Evolutionary conservation across 2,113 vertebrate species (phyloP).

Genomic region (Ovis canadensis): DNA sequence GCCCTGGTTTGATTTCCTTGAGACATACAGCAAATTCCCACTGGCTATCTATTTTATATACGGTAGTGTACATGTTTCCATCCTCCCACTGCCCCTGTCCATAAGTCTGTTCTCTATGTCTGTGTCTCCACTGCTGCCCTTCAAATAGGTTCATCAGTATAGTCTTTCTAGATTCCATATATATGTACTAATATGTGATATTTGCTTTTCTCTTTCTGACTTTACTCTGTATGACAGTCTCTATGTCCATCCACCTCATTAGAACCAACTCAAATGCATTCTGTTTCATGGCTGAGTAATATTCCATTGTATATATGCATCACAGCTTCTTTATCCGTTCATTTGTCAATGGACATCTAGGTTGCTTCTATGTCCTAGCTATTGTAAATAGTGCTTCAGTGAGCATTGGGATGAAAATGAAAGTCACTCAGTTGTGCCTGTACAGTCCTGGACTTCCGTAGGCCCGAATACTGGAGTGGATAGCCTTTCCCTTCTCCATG

Average conservation of each 20-base stretch:
- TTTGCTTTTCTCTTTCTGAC: neutral
- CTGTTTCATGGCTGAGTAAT: neutral
- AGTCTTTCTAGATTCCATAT: neutral
- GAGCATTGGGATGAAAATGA: no score
- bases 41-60: neutral
- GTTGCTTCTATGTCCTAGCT: no score
- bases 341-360: no score
- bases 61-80: neutral
- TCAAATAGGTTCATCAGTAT: neutral
- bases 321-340: no score
- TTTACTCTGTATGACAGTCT: neutral
- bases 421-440: no score
- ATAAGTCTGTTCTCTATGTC: neutral
- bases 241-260: neutral
- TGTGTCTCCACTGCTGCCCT: neutral
- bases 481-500: no score
- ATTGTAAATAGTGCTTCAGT: no score
- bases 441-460: no score
- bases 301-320: no score
- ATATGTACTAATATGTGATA: neutral
- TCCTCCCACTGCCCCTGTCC: fast-evolving
- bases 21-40: neutral
- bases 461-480: no score
- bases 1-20: neutral
- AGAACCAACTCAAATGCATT: neutral